Evolutionary conservation across 2,113 vertebrate species (phyloP), one percentile per base, ranked within the genome.

Genomic region (Onychorhynchus coronatus): DNA sequence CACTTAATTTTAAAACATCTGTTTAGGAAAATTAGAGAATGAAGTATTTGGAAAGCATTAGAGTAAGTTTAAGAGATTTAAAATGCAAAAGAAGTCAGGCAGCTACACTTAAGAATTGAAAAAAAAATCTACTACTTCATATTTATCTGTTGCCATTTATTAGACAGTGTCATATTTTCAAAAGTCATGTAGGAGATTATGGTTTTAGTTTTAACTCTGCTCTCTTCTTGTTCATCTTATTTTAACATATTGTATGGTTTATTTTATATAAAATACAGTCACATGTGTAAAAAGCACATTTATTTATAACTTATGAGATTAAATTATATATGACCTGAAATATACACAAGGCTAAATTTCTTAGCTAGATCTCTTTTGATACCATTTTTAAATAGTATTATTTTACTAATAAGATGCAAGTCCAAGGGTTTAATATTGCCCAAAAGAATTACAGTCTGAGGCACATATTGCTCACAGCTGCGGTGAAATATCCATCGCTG

Each of bases 401-500:
- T 88, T 90, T 81, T 70, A 72, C 68, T 85, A 94, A 77, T 77
- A 85, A 95, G 91, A 89, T 94, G 37, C 72, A 88, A 96, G 89
- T 80, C 85, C 71, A 90, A 97, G 49, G 35, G 56, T 95, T 96
- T 94, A 93, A 91, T 66, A 31, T 53, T 58, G 68, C 85, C 83
- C 30, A 9, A 79, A 74, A 97, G 85, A 97, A 85, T 83, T 83
- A 67, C 44, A 56, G 67, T 82, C 91, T 96, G 77, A 81, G 72
- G 94, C 97, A 94, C 95, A 97, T 94, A 95, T 94, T 97, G 96
- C 92, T 97, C 90, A 94, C 93, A 98, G 97, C 96, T 97, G 96
- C 24, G 27, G 88, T 77, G 91, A 96, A 97, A 97, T 71, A 95
- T 35, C 90, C 53, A 92, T 96, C 91, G 92, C 73, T 94, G 88